Conservation (phyloP, 2,113 vertebrate genomes). For the Seriola aureovittata region DNA sequence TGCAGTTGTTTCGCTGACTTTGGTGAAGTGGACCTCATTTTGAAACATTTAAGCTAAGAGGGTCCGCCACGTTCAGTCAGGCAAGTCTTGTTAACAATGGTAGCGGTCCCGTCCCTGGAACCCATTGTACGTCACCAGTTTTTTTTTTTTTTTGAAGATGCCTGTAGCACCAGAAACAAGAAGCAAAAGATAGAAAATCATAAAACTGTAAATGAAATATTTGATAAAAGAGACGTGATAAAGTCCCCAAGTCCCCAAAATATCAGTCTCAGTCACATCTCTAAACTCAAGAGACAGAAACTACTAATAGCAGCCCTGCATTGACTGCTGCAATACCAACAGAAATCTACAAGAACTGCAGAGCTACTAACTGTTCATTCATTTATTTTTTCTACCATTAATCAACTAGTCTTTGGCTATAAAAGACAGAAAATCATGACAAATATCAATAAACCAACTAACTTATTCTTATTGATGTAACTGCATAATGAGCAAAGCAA, state of each 20-base stretch:
- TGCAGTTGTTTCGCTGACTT: background rate
- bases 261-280: too few relatives aligned
- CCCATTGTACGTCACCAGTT: too few relatives aligned
- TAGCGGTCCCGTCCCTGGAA: too few relatives aligned
- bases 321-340: too few relatives aligned
- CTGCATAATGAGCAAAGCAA: background rate
- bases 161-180: too few relatives aligned
- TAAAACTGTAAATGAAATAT: too few relatives aligned
- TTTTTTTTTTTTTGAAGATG: too few relatives aligned
- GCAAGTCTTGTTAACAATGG: background rate
- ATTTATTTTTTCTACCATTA: background rate
- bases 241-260: too few relatives aligned
- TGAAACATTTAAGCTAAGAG: background rate
- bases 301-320: too few relatives aligned
- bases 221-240: too few relatives aligned
- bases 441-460: conserved; percentile 8
- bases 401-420: background rate
- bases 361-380: background rate
- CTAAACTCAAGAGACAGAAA: background rate
- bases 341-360: background rate
- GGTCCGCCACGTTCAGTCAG: background rate
- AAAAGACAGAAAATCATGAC: background rate
- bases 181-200: too few relatives aligned
- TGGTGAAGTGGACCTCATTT: background rate
- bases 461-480: conserved; percentile 1